These are phyloP conservation scores for Myotis daubentonii DNA, from an alignment of 2,797 vertebrate genomes.

Conservation along the genomic window DNA sequence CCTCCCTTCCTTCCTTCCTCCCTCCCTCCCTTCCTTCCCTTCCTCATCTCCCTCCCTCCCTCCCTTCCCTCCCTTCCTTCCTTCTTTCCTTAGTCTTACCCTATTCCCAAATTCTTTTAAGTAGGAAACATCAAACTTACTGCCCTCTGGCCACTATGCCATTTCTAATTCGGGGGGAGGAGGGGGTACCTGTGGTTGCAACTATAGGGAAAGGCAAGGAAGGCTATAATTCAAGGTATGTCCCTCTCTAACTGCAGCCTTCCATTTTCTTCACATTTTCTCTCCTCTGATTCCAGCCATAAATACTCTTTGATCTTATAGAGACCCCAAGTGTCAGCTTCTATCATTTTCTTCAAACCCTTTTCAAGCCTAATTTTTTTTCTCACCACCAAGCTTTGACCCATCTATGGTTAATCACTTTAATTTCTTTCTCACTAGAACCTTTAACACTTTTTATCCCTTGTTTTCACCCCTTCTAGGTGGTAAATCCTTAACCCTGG, in stretches of 20 bases:
- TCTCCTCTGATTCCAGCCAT: neutral
- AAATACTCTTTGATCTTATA: neutral
- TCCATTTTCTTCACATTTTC: neutral
- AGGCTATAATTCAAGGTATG: neutral
- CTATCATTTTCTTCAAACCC: neutral
- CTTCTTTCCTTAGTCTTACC: neutral
- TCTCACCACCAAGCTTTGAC: neutral
- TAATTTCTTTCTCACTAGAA: neutral
- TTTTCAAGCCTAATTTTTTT: neutral
- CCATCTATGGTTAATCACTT: neutral
- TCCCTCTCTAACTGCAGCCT: neutral
- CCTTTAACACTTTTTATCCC: neutral
- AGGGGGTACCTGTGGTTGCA: neutral
- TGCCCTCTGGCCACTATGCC: neutral
- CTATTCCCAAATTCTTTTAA: neutral
- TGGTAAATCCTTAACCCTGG: neutral
- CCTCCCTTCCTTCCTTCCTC: neutral
- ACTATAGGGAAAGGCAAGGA: neutral
- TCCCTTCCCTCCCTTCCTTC: too few relatives aligned
- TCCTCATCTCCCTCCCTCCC: accelerated
- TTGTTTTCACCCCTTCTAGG: neutral
- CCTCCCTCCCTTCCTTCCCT: too few relatives aligned
- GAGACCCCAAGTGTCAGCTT: neutral
- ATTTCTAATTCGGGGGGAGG: neutral
- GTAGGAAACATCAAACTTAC: neutral